Percentiles rank a stretch among this genome's conserved stretches.
These are phyloP conservation scores for Cuniculus paca DNA, from an alignment of 2,797 vertebrate genomes.

Conservation along the genomic window DNA sequence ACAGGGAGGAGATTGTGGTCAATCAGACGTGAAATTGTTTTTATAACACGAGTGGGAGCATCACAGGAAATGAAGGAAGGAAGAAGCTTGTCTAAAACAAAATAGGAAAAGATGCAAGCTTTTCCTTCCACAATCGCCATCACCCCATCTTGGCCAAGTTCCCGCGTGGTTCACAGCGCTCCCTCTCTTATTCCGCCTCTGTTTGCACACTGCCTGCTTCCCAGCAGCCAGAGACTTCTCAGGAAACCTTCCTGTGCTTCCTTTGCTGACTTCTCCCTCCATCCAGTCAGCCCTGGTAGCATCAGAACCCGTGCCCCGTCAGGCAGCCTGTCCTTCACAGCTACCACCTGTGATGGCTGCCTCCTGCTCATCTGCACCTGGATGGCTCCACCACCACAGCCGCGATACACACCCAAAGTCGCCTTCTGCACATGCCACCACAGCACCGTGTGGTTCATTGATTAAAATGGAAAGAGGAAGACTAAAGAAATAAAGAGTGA, in stretches of 20 bases:
- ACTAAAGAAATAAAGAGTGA: neutral
- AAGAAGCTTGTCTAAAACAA: neutral
- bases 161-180: accelerated
- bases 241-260: neutral
- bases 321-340: neutral
- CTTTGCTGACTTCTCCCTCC: neutral
- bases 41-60: neutral
- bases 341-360: neutral
- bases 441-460: neutral
- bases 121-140: neutral
- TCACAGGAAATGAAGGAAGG: neutral
- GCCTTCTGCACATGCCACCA: neutral
- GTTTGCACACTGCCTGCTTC: neutral
- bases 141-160: neutral
- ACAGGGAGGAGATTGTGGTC: neutral
- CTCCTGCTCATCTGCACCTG: neutral
- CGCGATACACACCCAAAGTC: neutral
- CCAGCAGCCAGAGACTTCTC: neutral
- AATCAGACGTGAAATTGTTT: neutral
- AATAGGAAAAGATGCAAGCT: neutral
- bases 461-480: slow-evolving; percentile 59
- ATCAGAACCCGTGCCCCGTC: neutral
- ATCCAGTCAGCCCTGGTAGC: neutral
- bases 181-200: neutral
- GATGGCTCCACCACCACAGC: neutral